Base-by-base conservation (phyloP, 2,888 invertebrate species). In the Operophtera brumata region DNA sequence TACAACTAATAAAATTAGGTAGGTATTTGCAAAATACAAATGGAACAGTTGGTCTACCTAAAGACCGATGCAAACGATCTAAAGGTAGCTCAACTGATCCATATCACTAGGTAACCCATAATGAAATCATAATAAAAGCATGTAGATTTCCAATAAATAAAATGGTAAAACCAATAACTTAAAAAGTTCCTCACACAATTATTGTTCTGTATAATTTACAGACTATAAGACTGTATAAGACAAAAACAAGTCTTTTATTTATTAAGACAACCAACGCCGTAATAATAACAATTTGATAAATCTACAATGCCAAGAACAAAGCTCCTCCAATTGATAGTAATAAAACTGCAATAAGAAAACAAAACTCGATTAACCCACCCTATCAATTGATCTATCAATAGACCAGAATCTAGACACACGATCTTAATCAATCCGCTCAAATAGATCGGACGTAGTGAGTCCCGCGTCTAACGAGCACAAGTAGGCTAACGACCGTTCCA, bases 401-500 rank as follows among this genome's bases (percentile, higher is more conserved):
- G 42, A 20, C 8, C 14, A 28, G 39, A 49, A 36, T 45, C 54
- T 41, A 13, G 32, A 49, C 54, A 47, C 42, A 41, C 12, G 36
- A 43, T 43, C 49, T 28, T 37, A 49, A 54, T 49, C 49, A 54
- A 36, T 49, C 41, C 34, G 41, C 46, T 25, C 46, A 30, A 26
- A 42, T 7, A 36, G n/a, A 44, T 39, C 12, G 26, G 39, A 32
- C 44, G 25, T 44, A 44, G 20, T 14, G 2, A 10, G 12, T 6
- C 35, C 35, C 11, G 7, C 11, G 35, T 35, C n/a, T n/a, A 14
- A 20, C 39, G 14, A 39, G 20, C 14, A 14, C 5, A 59, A 55
- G 41, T 59, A 42, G 42, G 45, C 34, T 47, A 35, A 52, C 53
- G 54, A 54, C 57, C 57, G 58, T 42, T 50, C 56, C 51, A 48